Evolutionary conservation across 2,797 vertebrate genomes (phyloP).

Genomic region (Gallinago nigripennis): DNA sequence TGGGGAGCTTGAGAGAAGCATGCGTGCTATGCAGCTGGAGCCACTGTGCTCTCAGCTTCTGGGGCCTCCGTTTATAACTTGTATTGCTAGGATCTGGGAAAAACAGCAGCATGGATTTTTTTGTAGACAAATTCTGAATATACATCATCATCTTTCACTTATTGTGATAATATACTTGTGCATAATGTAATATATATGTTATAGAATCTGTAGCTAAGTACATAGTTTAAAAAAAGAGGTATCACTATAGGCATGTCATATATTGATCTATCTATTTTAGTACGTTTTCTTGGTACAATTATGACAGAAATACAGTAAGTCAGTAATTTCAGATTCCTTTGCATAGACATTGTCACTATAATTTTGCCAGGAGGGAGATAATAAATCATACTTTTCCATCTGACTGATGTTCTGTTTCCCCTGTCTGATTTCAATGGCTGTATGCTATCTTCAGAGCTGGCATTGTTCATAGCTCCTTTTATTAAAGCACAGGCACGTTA

Average conservation of each 20-base stretch:
- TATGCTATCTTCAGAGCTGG: slow-evolving; percentile 48
- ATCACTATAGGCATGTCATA: background rate
- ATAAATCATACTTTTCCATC: slow-evolving; percentile 68
- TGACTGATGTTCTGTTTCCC: slow-evolving; percentile 63
- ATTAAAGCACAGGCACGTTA: slow-evolving; percentile 60
- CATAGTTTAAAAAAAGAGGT: slow-evolving; percentile 20
- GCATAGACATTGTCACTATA: slow-evolving; percentile 65
- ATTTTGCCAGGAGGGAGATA: slow-evolving; percentile 65
- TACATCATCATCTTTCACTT: background rate
- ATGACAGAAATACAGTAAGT: slow-evolving; percentile 66
- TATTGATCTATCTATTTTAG: background rate
- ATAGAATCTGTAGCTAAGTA: slow-evolving; percentile 36
- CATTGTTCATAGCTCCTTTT: slow-evolving; percentile 55
- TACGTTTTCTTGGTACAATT: slow-evolving; percentile 43
- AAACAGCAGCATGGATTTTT: background rate
- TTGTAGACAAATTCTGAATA: background rate
- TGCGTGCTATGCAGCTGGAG: fast-evolving
- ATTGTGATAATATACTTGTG: background rate
- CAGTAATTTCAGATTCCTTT: slow-evolving; percentile 66
- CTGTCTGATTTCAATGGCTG: slow-evolving; percentile 52
- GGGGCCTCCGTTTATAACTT: background rate
- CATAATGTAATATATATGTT: background rate
- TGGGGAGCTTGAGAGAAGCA: background rate
- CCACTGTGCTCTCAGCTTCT: background rate
- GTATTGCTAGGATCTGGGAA: background rate